phyloP scores from a whole-genome alignment of 2,888 invertebrate genomes.

The Pristionchus japonicus region DNA sequence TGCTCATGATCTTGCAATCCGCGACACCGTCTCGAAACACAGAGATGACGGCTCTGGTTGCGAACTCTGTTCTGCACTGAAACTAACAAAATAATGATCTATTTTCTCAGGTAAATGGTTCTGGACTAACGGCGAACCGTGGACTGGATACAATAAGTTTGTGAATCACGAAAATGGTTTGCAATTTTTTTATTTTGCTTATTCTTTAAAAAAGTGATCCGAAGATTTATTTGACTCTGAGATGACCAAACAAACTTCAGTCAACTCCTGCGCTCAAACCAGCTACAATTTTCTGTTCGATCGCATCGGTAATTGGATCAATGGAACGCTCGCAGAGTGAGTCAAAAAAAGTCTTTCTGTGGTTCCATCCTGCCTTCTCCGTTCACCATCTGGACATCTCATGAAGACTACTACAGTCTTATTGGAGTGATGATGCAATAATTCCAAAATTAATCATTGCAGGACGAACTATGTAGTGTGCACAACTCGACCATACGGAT shows the following conservation, averaged over 20 bases:
- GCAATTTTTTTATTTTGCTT: background rate
- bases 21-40: too few relatives aligned
- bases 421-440: too few relatives aligned
- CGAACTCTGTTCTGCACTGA: too few relatives aligned
- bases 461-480: background rate
- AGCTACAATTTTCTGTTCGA: background rate
- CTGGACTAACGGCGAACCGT: background rate
- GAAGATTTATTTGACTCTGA: background rate
- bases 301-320: background rate
- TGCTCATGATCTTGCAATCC: too few relatives aligned
- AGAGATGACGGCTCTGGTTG: too few relatives aligned
- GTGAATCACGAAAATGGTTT: background rate
- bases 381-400: too few relatives aligned
- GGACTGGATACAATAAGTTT: background rate
- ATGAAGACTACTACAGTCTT: too few relatives aligned
- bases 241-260: too few relatives aligned
- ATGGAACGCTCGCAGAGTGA: background rate
- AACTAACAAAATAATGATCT: background rate
- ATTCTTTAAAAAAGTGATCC: background rate
- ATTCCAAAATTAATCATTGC: background rate
- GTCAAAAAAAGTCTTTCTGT: too few relatives aligned
- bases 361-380: background rate
- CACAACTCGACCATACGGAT: background rate
- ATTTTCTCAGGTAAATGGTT: background rate
- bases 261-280: background rate